Percentiles rank a stretch among this genome's conserved stretches.
Evolutionary conservation across 2,113 vertebrate species (phyloP).

Genomic region (Marmota monax): DNA sequence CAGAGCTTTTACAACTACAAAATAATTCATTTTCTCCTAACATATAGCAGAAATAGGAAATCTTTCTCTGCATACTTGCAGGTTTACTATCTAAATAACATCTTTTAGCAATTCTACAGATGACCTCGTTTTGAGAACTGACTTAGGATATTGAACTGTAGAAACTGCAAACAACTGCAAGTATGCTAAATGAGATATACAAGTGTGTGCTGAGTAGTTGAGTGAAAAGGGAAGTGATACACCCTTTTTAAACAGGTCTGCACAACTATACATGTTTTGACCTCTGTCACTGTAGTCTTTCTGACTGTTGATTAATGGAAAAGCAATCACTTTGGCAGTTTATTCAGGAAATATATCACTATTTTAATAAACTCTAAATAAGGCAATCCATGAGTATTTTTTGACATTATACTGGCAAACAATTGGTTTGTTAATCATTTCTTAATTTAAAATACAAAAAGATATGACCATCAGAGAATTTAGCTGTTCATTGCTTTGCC

Average conservation of each 20-base stretch:
- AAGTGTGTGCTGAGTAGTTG: background rate
- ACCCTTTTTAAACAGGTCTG: background rate
- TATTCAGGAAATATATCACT: constrained; percentile 47
- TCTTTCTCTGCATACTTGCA: constrained; percentile 60
- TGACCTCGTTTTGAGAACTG: constrained; percentile 65
- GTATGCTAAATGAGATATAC: constrained; percentile 27
- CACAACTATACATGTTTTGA: background rate
- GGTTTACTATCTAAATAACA: constrained; percentile 69
- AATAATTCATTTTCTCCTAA: constrained; percentile 68
- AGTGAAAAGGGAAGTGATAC: constrained; percentile 11
- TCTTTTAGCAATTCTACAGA: constrained; percentile 63
- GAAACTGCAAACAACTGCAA: constrained; percentile 56
- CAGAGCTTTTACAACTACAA: constrained; percentile 46
- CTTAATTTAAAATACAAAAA: constrained; percentile 41
- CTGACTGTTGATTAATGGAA: background rate
- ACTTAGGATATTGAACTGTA: constrained; percentile 50
- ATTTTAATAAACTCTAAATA: background rate
- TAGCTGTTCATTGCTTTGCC: background rate
- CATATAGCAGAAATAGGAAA: constrained; percentile 57
- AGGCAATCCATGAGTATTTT: background rate
- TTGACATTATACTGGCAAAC: background rate
- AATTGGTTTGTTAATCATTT: constrained; percentile 23
- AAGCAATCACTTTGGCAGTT: background rate
- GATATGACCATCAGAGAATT: background rate
- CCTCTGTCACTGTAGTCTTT: background rate